phyloP scores from a whole-genome alignment of 2,113 vertebrate species.

The Gymnorhina tibicen region DNA sequence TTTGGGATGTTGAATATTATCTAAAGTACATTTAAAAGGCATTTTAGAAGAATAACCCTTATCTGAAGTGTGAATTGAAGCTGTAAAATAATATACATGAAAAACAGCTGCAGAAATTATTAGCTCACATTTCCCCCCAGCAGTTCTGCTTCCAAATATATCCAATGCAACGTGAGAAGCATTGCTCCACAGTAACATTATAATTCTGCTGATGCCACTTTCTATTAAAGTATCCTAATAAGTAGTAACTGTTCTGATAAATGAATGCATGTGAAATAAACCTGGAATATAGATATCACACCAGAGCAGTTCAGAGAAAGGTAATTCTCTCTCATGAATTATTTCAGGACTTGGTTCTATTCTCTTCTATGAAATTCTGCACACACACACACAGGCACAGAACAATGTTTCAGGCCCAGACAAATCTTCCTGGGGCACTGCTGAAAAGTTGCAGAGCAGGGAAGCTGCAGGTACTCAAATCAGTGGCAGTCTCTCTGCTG shows the following conservation, averaged over 20 bases:
- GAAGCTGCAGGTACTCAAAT: not conserved
- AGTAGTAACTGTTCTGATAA: not conserved
- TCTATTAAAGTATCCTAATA: not conserved
- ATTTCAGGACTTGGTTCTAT: not conserved
- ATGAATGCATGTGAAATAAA: not conserved
- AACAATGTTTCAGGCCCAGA: not conserved
- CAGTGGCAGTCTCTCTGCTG: not conserved
- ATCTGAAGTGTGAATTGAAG: constrained; percentile 35
- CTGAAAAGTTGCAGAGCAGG: not conserved
- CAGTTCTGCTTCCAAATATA: constrained; percentile 34
- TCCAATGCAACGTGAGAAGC: not conserved
- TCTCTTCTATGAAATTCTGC: not conserved
- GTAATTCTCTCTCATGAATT: not conserved
- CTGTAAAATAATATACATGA: constrained; percentile 6
- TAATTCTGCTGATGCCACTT: constrained; percentile 54
- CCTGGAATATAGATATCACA: not conserved
- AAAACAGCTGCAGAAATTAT: constrained; percentile 43
- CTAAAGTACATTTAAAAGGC: not conserved
- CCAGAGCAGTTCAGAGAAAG: not conserved
- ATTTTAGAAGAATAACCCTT: constrained; percentile 40
- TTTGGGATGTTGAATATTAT: constrained; percentile 23
- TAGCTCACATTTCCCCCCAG: not conserved
- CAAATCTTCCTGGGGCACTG: not conserved
- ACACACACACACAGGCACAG: accelerated
- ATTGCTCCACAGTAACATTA: constrained; percentile 1